Evolutionary conservation across 2,113 vertebrate species (phyloP), one percentile per base, ranked within the genome.

Genomic region (Gasterosteus aculeatus): DNA sequence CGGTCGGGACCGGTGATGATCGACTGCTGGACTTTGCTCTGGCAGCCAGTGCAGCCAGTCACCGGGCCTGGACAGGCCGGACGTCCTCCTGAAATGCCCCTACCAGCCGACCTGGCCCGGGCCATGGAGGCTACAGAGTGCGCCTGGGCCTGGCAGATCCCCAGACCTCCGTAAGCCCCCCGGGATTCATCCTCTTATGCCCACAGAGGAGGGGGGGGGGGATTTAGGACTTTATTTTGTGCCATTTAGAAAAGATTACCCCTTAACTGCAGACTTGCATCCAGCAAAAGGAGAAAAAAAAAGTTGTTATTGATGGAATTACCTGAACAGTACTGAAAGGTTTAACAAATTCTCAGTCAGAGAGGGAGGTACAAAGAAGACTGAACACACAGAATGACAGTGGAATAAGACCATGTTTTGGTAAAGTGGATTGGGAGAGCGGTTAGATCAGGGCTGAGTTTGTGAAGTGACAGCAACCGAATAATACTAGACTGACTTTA

Each of bases 201-300:
- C 68, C 72, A 68, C 62, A 84, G 86, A 56, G 87, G 29, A 84
- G 82, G 65, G 86, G 59, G 87, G 29, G 84, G 82, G 65, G 89
- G 89, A 93, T 93, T 92, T 91, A 85, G 82, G 85, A 88, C 89
- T 91, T 92, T 91, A 91, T 91, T 92, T 93, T 91, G 92, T 86
- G 85, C 77, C 91, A 90, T 91, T 93, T 92, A 90, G 78, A 90
- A 92, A 89, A 91, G 89, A 91, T 91, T 89, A 91, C 83, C 85
- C 63, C 53, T 90, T 82, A 92, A 93, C 85, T 90, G 87, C 80
- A 78, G 77, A 78, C 73, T 77, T 78, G 74, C 60, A 41, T 33
- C 33, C 33, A 3, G 3, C 33, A 33, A 33, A 33, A 33, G 33
- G 22, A 26, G 22, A 53, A 53, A 16, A 49, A 51, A 77, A 81